phyloP scores from a whole-genome alignment of 2,888 invertebrate species.

The Habroteleia sp. region DNA sequence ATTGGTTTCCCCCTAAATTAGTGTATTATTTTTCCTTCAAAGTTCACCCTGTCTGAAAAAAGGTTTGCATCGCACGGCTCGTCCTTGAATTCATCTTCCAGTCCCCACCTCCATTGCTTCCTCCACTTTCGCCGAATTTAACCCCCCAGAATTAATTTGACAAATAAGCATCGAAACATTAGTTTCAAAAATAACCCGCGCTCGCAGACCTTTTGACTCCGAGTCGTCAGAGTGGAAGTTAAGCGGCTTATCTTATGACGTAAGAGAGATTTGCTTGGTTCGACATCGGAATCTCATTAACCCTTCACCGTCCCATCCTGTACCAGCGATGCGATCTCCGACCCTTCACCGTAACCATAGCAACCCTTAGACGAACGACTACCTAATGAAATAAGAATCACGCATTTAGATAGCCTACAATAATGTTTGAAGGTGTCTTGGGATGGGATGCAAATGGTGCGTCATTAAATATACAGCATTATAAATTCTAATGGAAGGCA shows the following conservation, averaged over 20 bases:
- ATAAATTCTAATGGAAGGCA: no score
- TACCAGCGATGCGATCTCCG: slow-evolving; percentile 56
- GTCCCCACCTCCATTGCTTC: background rate
- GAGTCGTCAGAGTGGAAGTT: slow-evolving; percentile 27
- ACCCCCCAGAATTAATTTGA: slow-evolving; percentile 27
- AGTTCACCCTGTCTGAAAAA: slow-evolving; percentile 21
- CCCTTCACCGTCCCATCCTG: slow-evolving; percentile 60
- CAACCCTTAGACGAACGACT: slow-evolving; percentile 56
- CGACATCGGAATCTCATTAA: slow-evolving; percentile 66
- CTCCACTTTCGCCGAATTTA: slow-evolving; percentile 1
- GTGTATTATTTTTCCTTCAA: slow-evolving; percentile 14
- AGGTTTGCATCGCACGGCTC: slow-evolving; percentile 6
- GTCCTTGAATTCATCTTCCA: background rate
- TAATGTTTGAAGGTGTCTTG: background rate
- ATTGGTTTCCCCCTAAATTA: slow-evolving; percentile 10
- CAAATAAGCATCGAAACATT: slow-evolving; percentile 37
- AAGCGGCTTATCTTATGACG: slow-evolving; percentile 52
- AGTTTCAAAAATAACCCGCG: slow-evolving; percentile 26
- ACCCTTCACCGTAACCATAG: slow-evolving; percentile 65
- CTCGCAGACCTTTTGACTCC: slow-evolving; percentile 7
- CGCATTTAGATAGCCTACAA: slow-evolving; percentile 11
- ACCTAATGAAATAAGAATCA: slow-evolving; percentile 54
- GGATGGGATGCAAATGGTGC: slow-evolving; percentile 4
- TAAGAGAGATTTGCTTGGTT: slow-evolving; percentile 45
- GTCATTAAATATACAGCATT: no score